Evolutionary conservation across 2,113 vertebrate genomes (phyloP), one percentile per base, ranked within the genome.

Genomic region (Odobenus rosmarus): DNA sequence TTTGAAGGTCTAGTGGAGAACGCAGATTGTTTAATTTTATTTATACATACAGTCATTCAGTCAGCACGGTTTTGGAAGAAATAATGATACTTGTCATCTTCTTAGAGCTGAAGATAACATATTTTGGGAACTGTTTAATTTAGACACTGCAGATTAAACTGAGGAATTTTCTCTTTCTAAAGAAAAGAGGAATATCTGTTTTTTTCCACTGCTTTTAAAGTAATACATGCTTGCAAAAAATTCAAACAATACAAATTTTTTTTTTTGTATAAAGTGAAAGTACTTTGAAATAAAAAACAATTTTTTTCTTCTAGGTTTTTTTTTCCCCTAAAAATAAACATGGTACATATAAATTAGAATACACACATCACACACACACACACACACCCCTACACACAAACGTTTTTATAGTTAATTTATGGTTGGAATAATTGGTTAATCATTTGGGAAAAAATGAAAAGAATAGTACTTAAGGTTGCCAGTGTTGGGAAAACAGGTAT

Each of bases 1-100:
- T 91, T 95, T 94, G 77, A 93, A 67, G n/a, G 61, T 57, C 28
- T 71, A 69, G 42, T 71, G 57, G 62, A 89, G 51, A 93, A 85
- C 46, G 21, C 28, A 42, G 28, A 88, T 81, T 74, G 33, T 53
- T 93, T 36, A 51, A 8, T 91, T 96, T 81, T 18, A 46, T 64
- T 86, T 82, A 21, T 93, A 83, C 16, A 49, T 59, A 64, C 6
- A 62, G 49, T 19, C 31, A 76, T 62, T n/a, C 39, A 55, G 49
- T 76, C 59, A 93, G 53, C 28, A 72, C 24, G 59, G 8, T 77
- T 95, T 88, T 86, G 13, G 67, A 89, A 92, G 77, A 96, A 88
- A 23, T 79, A 71, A 69, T 76, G 15, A 53, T 61, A 53, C 31
- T 64, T 10, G 81, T 94, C 33, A 64, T 59, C 13, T 51, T 86